These are phyloP conservation scores for Lophochroa leadbeateri DNA, from an alignment of 2,113 vertebrate species.

Conservation along the genomic window DNA sequence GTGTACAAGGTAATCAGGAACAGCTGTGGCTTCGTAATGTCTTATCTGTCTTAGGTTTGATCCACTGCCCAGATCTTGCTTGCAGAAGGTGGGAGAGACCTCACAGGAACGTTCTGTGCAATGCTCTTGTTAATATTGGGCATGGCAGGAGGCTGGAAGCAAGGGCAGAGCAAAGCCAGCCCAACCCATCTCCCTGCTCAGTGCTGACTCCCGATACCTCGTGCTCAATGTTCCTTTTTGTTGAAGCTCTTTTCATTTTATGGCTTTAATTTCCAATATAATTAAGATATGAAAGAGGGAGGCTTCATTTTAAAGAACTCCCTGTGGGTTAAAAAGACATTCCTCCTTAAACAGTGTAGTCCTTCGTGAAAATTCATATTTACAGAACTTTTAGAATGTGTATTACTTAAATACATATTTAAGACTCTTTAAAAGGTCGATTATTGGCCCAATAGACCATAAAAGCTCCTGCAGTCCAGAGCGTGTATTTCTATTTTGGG, in stretches of 20 bases:
- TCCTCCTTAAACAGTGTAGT: not conserved
- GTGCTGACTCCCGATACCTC: not conserved
- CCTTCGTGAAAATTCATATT: slow-evolving; percentile 31
- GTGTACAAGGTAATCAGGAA: no score
- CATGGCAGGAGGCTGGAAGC: not conserved
- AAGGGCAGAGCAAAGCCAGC: not conserved
- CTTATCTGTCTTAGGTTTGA: not conserved
- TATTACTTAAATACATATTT: slow-evolving; percentile 60
- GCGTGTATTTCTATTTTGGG: slow-evolving; percentile 5
- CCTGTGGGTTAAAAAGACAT: not conserved
- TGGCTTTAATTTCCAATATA: slow-evolving; percentile 33
- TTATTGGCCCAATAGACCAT: slow-evolving; percentile 56
- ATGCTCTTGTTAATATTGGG: accelerated
- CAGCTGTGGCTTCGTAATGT: not conserved
- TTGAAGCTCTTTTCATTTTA: not conserved
- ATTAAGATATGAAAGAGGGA: slow-evolving; percentile 4
- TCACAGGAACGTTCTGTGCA: not conserved
- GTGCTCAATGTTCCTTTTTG: not conserved
- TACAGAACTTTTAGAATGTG: slow-evolving; percentile 24
- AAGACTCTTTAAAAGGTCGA: slow-evolving; percentile 48
- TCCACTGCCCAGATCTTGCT: not conserved
- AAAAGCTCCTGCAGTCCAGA: slow-evolving; percentile 28
- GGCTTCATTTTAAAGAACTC: slow-evolving; percentile 1
- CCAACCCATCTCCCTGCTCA: not conserved
- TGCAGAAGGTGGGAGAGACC: not conserved